Conservation (phyloP, 2,797 vertebrate genomes). For the Bryconaethiops microstoma region DNA sequence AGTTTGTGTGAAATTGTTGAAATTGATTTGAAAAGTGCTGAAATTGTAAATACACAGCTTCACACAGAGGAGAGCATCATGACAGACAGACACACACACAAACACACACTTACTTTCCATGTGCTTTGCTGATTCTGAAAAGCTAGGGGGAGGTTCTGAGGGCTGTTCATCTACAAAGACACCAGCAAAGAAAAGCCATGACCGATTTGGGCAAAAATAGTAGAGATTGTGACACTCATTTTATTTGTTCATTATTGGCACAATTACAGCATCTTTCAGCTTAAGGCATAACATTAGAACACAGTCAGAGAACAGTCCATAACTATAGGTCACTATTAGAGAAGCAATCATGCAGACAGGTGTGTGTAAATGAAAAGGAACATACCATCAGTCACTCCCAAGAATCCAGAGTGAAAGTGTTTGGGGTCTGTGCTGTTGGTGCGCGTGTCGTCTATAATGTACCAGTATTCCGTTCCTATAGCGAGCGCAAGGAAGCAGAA, state of each 20-base stretch:
- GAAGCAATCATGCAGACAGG: neutral
- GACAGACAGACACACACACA: neutral
- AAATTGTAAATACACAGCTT: neutral
- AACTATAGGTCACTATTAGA: neutral
- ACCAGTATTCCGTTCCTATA: constrained; percentile 81
- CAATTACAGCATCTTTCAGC: too few relatives aligned
- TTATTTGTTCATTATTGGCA: too few relatives aligned
- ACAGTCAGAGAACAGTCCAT: neutral
- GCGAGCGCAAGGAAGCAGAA: constrained; percentile 75
- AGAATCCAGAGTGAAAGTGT: constrained; percentile 78
- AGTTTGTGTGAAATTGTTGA: neutral
- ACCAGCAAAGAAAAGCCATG: neutral
- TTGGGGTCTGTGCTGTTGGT: constrained; percentile 62
- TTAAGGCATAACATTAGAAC: too few relatives aligned
- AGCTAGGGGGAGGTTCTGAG: constrained; percentile 59
- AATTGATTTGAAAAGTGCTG: neutral
- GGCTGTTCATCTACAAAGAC: constrained; percentile 57
- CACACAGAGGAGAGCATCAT: neutral
- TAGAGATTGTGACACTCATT: too few relatives aligned
- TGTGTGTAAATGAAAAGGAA: neutral
- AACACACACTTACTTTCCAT: constrained; percentile 75
- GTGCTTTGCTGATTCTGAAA: constrained; percentile 66
- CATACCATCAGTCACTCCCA: constrained; percentile 78
- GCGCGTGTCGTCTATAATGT: constrained; percentile 75
- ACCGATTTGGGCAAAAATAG: too few relatives aligned